phyloP scores from a whole-genome alignment of 1,140 invertebrate species.

The Orius insidiosus region DNA sequence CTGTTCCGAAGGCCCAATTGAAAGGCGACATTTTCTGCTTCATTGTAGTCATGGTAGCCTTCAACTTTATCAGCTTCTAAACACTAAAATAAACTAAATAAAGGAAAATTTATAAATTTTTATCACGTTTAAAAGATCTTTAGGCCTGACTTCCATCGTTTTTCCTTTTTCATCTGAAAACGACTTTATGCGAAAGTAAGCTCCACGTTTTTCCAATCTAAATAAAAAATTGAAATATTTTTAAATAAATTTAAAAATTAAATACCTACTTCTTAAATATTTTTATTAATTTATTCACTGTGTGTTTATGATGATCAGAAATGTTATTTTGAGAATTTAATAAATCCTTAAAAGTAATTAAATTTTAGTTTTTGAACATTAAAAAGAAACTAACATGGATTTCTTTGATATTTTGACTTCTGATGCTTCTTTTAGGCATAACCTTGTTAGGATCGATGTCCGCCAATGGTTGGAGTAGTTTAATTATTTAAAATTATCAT shows the following conservation, averaged over 20 bases:
- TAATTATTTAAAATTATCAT: constrained; percentile 15
- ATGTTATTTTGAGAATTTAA: background rate
- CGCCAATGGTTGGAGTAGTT: background rate
- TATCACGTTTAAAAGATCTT: no score
- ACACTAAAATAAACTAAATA: constrained; percentile 29
- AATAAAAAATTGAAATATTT: no score
- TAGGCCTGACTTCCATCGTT: no score
- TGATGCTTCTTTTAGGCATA: background rate
- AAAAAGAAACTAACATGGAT: background rate
- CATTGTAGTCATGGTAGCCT: constrained; percentile 26
- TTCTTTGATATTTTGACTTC: background rate
- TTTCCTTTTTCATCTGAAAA: no score
- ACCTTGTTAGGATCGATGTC: background rate
- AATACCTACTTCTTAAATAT: no score
- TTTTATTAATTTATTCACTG: no score
- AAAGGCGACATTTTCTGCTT: constrained; percentile 25
- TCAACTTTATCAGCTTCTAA: constrained; percentile 37
- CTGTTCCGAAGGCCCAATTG: constrained; percentile 24
- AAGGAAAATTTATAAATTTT: no score
- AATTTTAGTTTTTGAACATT: no score
- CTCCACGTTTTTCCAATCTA: no score
- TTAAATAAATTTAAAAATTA: no score
- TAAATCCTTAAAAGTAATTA: background rate
- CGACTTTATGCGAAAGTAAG: no score
- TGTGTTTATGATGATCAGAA: no score